Conservation (phyloP, 2,888 invertebrate genomes). For the Apamea sordens region DNA sequence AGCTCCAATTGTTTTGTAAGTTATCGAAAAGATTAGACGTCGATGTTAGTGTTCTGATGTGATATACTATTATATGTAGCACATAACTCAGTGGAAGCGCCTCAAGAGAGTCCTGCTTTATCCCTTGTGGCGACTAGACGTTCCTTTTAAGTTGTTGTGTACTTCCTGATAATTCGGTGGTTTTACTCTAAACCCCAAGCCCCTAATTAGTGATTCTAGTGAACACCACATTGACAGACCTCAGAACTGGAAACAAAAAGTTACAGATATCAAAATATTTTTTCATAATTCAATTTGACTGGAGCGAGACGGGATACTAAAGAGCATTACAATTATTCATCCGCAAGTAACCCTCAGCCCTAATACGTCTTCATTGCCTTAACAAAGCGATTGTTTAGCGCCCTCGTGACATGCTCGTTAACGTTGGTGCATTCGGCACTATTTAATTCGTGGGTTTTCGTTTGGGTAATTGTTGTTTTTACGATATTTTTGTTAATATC, state of each 20-base stretch:
- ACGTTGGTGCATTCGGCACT: conserved; percentile 15
- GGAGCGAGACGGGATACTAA: not conserved
- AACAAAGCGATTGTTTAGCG: conserved; percentile 66
- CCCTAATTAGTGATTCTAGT: too few relatives aligned
- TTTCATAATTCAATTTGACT: not conserved
- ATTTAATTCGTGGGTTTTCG: not conserved
- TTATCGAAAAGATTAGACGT: not conserved
- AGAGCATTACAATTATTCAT: conserved; percentile 31
- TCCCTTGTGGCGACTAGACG: too few relatives aligned
- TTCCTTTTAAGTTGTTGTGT: too few relatives aligned
- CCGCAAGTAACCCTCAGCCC: conserved; percentile 42
- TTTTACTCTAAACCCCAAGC: too few relatives aligned
- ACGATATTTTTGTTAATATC: too few relatives aligned
- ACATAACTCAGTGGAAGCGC: too few relatives aligned
- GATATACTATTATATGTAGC: too few relatives aligned
- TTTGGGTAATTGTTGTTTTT: too few relatives aligned
- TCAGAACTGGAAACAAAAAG: not conserved
- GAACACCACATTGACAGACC: too few relatives aligned
- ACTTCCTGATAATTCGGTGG: too few relatives aligned
- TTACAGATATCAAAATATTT: not conserved
- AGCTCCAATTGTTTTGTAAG: not conserved
- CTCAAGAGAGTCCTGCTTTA: too few relatives aligned
- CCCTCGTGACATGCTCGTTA: conserved; percentile 34
- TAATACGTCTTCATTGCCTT: conserved; percentile 63
- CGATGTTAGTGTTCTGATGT: not conserved